These are phyloP conservation scores for Dynastes tityus DNA, from an alignment of 2,888 invertebrate genomes.

Conservation along the genomic window DNA sequence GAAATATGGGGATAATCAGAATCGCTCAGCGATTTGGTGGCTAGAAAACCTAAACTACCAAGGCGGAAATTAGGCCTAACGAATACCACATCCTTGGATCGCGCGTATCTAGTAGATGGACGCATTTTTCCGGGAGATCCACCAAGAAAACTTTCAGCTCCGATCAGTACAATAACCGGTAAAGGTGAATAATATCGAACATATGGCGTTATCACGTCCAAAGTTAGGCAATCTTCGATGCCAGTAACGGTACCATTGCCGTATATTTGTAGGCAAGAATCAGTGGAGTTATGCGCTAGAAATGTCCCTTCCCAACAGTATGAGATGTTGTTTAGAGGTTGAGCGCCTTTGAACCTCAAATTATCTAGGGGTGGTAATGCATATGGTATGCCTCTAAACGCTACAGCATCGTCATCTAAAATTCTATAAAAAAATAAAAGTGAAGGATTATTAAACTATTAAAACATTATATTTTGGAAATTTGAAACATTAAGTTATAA, in stretches of 20 bases:
- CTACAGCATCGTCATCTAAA: slow-evolving; percentile 84
- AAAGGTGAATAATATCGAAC: slow-evolving; percentile 85
- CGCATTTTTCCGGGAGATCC: slow-evolving; percentile 82
- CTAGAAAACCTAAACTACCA: slow-evolving; percentile 80
- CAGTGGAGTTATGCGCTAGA: slow-evolving; percentile 78
- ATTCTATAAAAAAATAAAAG: slow-evolving; percentile 70
- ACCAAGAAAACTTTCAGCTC: slow-evolving; percentile 85
- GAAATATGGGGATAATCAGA: slow-evolving; percentile 82
- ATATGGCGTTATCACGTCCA: slow-evolving; percentile 88
- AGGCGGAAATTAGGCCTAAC: slow-evolving; percentile 89
- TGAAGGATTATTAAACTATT: no score
- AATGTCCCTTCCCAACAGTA: slow-evolving; percentile 87
- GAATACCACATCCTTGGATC: slow-evolving; percentile 86
- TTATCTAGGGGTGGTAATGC: slow-evolving; percentile 82
- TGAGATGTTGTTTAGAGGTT: slow-evolving; percentile 77
- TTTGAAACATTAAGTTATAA: no score
- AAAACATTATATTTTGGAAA: no score
- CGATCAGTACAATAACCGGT: slow-evolving; percentile 88
- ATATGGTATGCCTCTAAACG: slow-evolving; percentile 88
- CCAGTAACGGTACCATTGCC: slow-evolving; percentile 79
- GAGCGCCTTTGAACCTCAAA: slow-evolving; percentile 81
- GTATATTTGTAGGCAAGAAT: slow-evolving; percentile 81
- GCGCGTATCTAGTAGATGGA: slow-evolving; percentile 83
- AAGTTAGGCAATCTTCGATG: slow-evolving; percentile 85
- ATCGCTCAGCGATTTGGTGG: slow-evolving; percentile 80